Conservation (phyloP, 1,140 invertebrate genomes). For the Contarinia nasturtii region DNA sequence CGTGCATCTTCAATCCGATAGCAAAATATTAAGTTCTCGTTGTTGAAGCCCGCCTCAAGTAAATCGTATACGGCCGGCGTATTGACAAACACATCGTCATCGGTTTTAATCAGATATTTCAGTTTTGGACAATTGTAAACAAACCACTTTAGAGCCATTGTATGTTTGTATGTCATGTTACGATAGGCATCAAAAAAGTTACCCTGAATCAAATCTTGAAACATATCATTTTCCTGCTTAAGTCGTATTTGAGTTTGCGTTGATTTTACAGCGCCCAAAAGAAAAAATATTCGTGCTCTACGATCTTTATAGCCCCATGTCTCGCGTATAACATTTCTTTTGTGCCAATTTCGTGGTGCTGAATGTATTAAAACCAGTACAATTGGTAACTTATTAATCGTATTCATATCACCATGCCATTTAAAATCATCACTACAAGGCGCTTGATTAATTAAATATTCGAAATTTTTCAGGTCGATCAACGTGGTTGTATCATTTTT, state of each 20-base stretch:
- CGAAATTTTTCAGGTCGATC: constrained; percentile 36
- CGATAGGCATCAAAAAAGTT: constrained; percentile 59
- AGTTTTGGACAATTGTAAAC: constrained; percentile 44
- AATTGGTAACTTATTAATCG: constrained; percentile 11
- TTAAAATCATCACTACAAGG: constrained; percentile 21
- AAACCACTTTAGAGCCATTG: constrained; percentile 67
- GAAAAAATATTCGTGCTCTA: constrained; percentile 37
- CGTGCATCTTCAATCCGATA: constrained; percentile 23
- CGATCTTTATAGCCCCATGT: constrained; percentile 40
- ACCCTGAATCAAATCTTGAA: constrained; percentile 59
- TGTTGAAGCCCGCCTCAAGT: constrained; percentile 21
- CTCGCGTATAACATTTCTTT: constrained; percentile 37
- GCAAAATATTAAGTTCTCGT: constrained; percentile 35
- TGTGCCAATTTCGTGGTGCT: constrained; percentile 36
- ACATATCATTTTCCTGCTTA: constrained; percentile 33
- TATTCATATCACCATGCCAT: neutral
- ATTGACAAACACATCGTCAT: constrained; percentile 65
- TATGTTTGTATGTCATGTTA: constrained; percentile 76
- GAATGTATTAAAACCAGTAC: constrained; percentile 48
- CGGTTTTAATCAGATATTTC: constrained; percentile 55
- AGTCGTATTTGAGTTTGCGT: constrained; percentile 26
- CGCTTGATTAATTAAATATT: constrained; percentile 32
- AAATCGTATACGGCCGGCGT: constrained; percentile 40
- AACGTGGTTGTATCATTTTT: constrained; percentile 23
- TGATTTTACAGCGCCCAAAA: constrained; percentile 37